Evolutionary conservation across 1,140 invertebrate genomes (phyloP).

Genomic region (Drosophila kohkoa): DNA sequence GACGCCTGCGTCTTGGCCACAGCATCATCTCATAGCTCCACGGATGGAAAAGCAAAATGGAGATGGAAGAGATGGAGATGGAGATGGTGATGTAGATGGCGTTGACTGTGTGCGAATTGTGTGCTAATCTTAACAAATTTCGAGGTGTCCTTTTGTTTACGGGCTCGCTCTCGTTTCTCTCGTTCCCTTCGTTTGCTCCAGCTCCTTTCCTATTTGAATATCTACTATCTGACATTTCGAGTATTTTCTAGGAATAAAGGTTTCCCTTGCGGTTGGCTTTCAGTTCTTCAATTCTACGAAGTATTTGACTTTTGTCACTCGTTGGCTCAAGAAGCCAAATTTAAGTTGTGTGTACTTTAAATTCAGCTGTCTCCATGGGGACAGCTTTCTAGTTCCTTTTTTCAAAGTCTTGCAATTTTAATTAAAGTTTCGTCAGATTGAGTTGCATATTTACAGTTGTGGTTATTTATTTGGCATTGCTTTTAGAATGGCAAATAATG

Average conservation of each 20-base stretch:
- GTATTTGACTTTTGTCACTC: neutral
- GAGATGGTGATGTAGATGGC: constrained; percentile 27
- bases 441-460: too few species aligned
- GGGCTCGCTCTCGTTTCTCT: constrained; percentile 21
- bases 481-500: too few species aligned
- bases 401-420: neutral
- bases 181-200: neutral
- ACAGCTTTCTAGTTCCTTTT: neutral
- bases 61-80: constrained; percentile 42
- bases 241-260: constrained; percentile 2
- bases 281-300: neutral
- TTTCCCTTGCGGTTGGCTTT: constrained; percentile 6
- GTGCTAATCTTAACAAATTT: constrained; percentile 81
- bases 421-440: neutral
- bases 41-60: constrained; percentile 14
- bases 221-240: neutral
- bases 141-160: constrained; percentile 75
- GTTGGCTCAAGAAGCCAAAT: neutral
- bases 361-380: neutral
- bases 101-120: constrained; percentile 79
- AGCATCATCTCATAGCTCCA: neutral
- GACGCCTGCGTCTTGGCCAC: constrained; percentile 46
- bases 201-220: neutral
- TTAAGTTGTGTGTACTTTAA: neutral
- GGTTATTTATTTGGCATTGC: too few species aligned